Base-by-base conservation (phyloP, 2,888 invertebrate species). In the Suillia variegata region DNA sequence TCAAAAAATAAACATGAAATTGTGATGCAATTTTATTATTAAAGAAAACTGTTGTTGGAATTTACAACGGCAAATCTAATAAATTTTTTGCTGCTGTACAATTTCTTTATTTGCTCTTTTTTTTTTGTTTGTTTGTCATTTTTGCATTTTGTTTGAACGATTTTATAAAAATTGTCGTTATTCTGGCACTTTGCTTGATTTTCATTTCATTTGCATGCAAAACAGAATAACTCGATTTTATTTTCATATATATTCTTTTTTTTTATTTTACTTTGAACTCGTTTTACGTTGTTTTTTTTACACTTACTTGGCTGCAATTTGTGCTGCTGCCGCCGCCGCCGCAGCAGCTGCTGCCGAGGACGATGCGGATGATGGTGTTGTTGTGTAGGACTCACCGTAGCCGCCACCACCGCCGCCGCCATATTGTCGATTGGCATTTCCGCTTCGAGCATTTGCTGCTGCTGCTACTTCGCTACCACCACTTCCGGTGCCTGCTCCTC, bases 271-370 rank as follows among this genome's bases (percentile, higher is more conserved):
- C 13, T 17, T 50, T 17, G 4, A n/a, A 31, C 15, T 15, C 31
- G 1, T n/a, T 20, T 12, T 2, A 12, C 13, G 12, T 21, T 13
- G n/a, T n/a, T 52, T 21, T 22, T 22, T 49, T 22, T 6, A 42
- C 59, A 75, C 77, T 77, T 70, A 78, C 78, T 79, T 78, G 67
- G 77, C 70, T 62, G 77, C 74, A 67, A 75, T 61, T 67, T 78
- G 77, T 58, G 77, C 76, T 61, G 77, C 75, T 47, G 65, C 69
- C 42, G 70, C 69, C 34, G 67, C 67, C 51, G 70, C 66, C 48
- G 70, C n/a, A n/a, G n/a, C n/a, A n/a, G n/a, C n/a, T n/a, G n/a
- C n/a, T n/a, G n/a, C n/a, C n/a, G n/a, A n/a, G n/a, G n/a, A n/a
- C n/a, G n/a, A n/a, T n/a, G n/a, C n/a, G 26, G 68, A 62, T 56